Evolutionary conservation across 2,888 invertebrate genomes (phyloP).

Genomic region (Tethea ocularis): DNA sequence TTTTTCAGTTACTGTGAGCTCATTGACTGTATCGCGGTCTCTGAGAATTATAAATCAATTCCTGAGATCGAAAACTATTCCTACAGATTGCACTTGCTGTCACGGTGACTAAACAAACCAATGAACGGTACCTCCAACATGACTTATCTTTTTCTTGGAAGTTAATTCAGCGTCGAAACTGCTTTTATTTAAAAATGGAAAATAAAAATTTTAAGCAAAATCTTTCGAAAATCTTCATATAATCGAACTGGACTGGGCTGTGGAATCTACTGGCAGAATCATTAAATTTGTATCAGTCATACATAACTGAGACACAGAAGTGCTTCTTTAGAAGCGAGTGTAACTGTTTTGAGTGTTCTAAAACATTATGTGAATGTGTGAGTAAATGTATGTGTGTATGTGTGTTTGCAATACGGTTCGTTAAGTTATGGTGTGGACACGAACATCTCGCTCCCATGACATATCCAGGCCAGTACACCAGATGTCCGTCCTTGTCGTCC

Average conservation of each 20-base stretch:
- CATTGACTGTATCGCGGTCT: conserved; percentile 22
- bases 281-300: neutral
- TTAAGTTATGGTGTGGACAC: conserved; percentile 89
- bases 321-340: conserved; percentile 18
- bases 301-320: neutral
- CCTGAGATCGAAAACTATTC: conserved; percentile 24
- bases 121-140: conserved; percentile 57
- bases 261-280: neutral
- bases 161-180: conserved; percentile 25
- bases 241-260: conserved; percentile 8
- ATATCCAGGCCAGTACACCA: conserved; percentile 99
- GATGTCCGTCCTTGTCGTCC: conserved; percentile 99
- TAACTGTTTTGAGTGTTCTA: conserved; percentile 31
- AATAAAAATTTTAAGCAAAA: conserved; percentile 43
- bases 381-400: conserved; percentile 30
- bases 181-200: conserved; percentile 37
- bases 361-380: conserved; percentile 22
- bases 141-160: conserved; percentile 42
- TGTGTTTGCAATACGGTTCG: conserved; percentile 46
- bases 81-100: conserved; percentile 1
- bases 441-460: conserved; percentile 99
- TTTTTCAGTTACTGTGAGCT: conserved; percentile 33
- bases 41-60: conserved; percentile 23
- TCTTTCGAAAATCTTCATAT: conserved; percentile 49
- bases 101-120: conserved; percentile 33